A percentile compares a stretch with the other conserved stretches of the same genome.
phyloP scores from a whole-genome alignment of 2,797 vertebrate species.

The Pipistrellus pygmaeus region DNA sequence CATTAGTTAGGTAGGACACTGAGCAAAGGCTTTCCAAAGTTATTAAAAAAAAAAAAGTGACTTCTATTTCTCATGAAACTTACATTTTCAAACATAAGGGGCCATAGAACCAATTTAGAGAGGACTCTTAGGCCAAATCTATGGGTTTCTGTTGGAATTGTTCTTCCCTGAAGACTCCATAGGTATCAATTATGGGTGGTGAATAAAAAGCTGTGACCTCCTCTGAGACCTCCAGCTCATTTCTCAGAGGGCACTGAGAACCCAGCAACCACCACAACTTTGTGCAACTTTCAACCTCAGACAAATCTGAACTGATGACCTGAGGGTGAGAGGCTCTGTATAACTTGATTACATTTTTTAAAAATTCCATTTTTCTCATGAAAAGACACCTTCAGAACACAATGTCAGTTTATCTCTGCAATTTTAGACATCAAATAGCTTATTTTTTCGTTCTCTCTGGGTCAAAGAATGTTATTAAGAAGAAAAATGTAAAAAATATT shows the following conservation, averaged over 20 bases:
- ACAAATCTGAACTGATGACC: constrained; percentile 80
- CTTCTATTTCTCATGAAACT: neutral
- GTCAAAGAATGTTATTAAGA: constrained; percentile 82
- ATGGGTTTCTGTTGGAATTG: constrained; percentile 23
- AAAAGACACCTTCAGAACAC: constrained; percentile 80
- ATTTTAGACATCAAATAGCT: constrained; percentile 83
- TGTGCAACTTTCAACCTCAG: constrained; percentile 74
- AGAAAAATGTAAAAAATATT: constrained; percentile 85
- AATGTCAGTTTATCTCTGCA: constrained; percentile 76
- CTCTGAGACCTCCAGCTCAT: constrained; percentile 68
- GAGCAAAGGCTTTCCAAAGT: neutral
- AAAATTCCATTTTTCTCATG: constrained; percentile 80
- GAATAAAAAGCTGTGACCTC: constrained; percentile 63
- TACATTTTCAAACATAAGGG: neutral
- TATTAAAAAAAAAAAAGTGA: neutral
- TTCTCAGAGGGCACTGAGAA: constrained; percentile 52
- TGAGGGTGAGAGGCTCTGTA: constrained; percentile 78
- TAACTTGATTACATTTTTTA: constrained; percentile 83
- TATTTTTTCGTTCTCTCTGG: constrained; percentile 73
- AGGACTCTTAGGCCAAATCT: constrained; percentile 12
- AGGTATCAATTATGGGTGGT: constrained; percentile 47
- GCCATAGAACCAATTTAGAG: neutral
- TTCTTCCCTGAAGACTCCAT: constrained; percentile 50
- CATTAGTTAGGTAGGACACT: neutral
- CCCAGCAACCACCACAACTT: constrained; percentile 60